Evolutionary conservation across 2,797 vertebrate species (phyloP).

Genomic region (Nyctibius grandis): DNA sequence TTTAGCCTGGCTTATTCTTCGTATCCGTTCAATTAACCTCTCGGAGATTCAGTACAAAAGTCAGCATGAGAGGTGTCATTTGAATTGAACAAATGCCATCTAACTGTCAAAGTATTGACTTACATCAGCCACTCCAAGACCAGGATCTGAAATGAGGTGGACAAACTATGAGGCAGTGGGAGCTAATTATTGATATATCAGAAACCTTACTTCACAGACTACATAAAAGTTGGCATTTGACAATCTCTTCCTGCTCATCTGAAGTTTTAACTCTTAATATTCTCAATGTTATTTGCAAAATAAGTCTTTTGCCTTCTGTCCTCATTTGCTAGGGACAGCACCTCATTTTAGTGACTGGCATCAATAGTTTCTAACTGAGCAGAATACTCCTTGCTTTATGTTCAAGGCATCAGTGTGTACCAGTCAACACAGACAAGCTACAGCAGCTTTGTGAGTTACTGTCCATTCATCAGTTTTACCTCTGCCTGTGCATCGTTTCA

Average conservation of each 20-base stretch:
- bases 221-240: background rate
- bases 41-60: constrained; percentile 63
- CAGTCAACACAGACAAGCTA: background rate
- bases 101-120: constrained; percentile 49
- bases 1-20: constrained; percentile 66
- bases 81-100: constrained; percentile 69
- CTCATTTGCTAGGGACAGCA: background rate
- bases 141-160: constrained; percentile 4
- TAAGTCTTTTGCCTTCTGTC: background rate
- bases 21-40: constrained; percentile 73
- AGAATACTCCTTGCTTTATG: background rate
- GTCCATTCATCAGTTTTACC: background rate
- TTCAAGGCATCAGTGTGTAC: background rate
- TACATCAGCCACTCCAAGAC: background rate
- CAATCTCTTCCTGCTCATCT: background rate
- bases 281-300: background rate
- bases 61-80: constrained; percentile 18
- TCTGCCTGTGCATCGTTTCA: background rate
- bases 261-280: background rate
- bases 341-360: background rate
- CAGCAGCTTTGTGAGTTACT: background rate
- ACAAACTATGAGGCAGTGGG: background rate
- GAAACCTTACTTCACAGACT: background rate
- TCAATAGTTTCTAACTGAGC: background rate
- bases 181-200: constrained; percentile 17